These are phyloP conservation scores for Muricea muricata DNA, from an alignment of 92 coral and sea anemone species.

Conservation along the genomic window DNA sequence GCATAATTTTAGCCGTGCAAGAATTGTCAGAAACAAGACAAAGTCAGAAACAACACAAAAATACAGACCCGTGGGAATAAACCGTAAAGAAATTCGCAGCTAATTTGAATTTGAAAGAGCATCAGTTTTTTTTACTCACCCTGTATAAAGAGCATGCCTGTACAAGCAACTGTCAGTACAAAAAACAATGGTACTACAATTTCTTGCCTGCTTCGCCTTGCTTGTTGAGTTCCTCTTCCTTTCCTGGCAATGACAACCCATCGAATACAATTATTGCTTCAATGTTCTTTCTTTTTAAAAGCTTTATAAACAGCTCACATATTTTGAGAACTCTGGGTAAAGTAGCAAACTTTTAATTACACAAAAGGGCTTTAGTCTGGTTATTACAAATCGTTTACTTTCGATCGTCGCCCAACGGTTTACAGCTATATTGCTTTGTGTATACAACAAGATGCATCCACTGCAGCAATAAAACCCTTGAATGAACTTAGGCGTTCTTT, in stretches of 20 bases:
- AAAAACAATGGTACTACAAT: no score
- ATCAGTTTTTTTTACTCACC: no score
- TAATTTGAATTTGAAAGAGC: background rate
- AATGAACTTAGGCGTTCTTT: conserved; percentile 9
- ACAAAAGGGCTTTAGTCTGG: background rate
- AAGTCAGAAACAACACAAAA: no score
- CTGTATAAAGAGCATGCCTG: no score
- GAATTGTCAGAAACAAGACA: no score
- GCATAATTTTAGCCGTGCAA: no score
- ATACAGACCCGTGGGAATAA: no score
- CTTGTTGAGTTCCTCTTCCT: background rate
- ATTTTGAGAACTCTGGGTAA: background rate
- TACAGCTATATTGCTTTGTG: conserved; percentile 45
- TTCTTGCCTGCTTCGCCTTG: background rate
- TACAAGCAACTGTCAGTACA: no score
- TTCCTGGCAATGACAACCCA: background rate
- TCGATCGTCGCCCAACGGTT: conserved; percentile 38
- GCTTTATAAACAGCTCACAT: background rate
- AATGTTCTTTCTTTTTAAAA: background rate
- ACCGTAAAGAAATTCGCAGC: no score
- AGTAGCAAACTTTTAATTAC: background rate
- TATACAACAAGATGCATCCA: conserved; percentile 50
- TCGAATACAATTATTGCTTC: background rate
- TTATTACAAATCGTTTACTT: background rate
- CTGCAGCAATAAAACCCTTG: conserved; percentile 41